Percentiles rank a stretch among this genome's conserved stretches.
These are phyloP conservation scores for Chromobotia macracanthus DNA, from an alignment of 2,797 vertebrate species.

Conservation along the genomic window DNA sequence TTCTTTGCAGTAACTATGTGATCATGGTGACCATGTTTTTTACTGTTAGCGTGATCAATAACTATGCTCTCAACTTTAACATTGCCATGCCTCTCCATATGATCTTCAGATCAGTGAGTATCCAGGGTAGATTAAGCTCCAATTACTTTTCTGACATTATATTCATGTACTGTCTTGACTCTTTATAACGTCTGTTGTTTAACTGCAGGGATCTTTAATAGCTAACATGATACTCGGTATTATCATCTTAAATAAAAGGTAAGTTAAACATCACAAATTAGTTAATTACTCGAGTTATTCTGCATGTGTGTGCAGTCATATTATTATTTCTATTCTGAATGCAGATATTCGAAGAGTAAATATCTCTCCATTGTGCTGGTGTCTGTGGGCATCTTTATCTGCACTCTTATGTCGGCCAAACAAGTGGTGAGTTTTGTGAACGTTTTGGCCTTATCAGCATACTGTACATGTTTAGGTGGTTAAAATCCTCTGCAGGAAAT, in stretches of 20 bases:
- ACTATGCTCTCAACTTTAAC: constrained; percentile 96
- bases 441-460: not conserved
- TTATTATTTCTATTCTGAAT: constrained; percentile 22
- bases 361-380: constrained; percentile 90
- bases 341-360: constrained; percentile 89
- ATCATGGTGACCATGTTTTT: constrained; percentile 99
- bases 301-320: not conserved
- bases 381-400: constrained; percentile 93
- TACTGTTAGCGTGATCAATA: constrained; percentile 94
- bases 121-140: not conserved
- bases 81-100: constrained; percentile 97
- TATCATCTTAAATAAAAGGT: constrained; percentile 97
- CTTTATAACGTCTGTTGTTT: constrained; percentile 47
- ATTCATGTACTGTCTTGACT: not conserved
- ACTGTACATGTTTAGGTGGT: not conserved
- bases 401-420: constrained; percentile 96
- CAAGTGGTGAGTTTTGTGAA: constrained; percentile 88
- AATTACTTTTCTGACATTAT: not conserved
- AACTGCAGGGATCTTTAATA: constrained; percentile 90
- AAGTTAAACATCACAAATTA: constrained; percentile 37
- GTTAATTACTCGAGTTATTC: not conserved
- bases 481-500: too few relatives aligned
- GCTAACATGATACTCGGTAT: constrained; percentile 96
- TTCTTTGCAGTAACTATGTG: constrained; percentile 82
- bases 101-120: constrained; percentile 97